These are phyloP conservation scores for Calonectris borealis DNA, from an alignment of 2,113 vertebrate genomes.

Conservation along the genomic window DNA sequence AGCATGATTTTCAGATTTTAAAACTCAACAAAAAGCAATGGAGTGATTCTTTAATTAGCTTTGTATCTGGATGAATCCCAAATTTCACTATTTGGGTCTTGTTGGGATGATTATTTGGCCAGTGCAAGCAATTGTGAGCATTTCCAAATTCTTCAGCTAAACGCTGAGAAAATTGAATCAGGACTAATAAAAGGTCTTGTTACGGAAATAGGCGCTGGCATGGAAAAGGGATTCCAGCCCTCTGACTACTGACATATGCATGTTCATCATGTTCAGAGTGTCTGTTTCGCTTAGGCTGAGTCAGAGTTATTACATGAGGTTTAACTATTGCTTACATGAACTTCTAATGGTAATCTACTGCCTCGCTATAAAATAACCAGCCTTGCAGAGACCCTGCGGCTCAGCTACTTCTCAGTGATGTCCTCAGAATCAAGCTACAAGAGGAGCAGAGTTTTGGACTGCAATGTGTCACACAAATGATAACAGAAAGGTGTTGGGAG, in stretches of 20 bases:
- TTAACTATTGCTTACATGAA: not conserved
- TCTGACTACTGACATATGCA: not conserved
- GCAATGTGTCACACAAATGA: not conserved
- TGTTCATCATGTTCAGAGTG: not conserved
- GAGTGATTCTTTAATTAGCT: not conserved
- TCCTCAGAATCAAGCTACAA: not conserved
- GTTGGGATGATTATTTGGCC: not conserved
- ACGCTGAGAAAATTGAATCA: not conserved
- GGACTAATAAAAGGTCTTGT: slow-evolving; percentile 3
- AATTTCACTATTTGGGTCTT: not conserved
- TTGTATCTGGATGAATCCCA: not conserved
- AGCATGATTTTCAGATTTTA: not conserved
- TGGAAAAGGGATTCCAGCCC: not conserved
- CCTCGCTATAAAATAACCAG: not conserved
- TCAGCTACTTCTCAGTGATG: not conserved
- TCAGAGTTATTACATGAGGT: not conserved
- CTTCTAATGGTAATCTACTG: not conserved
- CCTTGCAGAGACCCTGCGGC: not conserved
- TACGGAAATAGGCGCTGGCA: slow-evolving; percentile 33
- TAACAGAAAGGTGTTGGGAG: not conserved
- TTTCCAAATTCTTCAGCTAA: slow-evolving; percentile 2
- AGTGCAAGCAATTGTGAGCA: not conserved
- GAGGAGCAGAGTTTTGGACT: not conserved
- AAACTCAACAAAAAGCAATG: not conserved
- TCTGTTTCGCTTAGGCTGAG: not conserved